Evolutionary conservation across 2,888 invertebrate genomes (phyloP).

Genomic region (Napeogenes inachia): DNA sequence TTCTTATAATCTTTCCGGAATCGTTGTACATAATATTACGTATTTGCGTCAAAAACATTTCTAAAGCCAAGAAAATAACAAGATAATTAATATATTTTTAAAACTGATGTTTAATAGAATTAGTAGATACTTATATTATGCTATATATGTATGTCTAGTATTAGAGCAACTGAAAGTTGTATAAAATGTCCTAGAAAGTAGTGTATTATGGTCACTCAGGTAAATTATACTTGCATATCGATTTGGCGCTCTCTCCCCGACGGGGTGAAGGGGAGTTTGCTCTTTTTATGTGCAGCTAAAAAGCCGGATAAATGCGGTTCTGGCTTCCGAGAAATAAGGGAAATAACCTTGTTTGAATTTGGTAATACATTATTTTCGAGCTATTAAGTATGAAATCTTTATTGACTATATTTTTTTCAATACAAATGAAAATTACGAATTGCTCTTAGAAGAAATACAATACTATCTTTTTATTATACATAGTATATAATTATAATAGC

Average conservation of each 20-base stretch:
- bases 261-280: conserved; percentile 43
- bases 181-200: conserved; percentile 27
- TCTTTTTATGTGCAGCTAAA: conserved; percentile 55
- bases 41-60: too few species aligned
- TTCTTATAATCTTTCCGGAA: too few species aligned
- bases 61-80: too few species aligned
- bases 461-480: too few species aligned
- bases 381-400: not conserved
- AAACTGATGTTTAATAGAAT: too few species aligned
- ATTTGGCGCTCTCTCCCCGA: conserved; percentile 52
- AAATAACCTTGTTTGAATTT: conserved; percentile 27
- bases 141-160: not conserved
- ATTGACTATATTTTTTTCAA: too few species aligned
- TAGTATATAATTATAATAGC: too few species aligned
- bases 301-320: conserved; percentile 56
- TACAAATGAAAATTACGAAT: too few species aligned
- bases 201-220: conserved; percentile 42
- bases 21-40: too few species aligned
- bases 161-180: not conserved
- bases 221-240: conserved; percentile 67
- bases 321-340: conserved; percentile 44
- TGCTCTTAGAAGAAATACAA: too few species aligned
- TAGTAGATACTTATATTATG: not conserved
- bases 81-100: too few species aligned
- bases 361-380: not conserved